Conservation (phyloP, 2,888 invertebrate species). For the Nephrotoma flavescens region DNA sequence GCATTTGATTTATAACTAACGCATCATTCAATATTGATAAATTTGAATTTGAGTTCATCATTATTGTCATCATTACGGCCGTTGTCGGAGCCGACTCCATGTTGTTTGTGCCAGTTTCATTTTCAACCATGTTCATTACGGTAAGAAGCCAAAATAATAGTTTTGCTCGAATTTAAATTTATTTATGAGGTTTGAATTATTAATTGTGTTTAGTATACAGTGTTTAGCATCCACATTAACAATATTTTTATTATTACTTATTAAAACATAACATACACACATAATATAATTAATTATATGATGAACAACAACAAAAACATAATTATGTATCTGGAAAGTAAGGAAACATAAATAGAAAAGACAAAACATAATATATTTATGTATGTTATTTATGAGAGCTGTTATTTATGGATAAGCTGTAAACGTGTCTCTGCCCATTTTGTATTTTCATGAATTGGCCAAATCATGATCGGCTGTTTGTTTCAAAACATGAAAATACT, state of each 20-base stretch:
- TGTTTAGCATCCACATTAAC: neutral
- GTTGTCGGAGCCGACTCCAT: neutral
- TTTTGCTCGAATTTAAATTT: neutral
- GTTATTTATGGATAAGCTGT: neutral
- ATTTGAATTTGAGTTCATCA: constrained; percentile 1
- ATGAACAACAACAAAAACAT: neutral
- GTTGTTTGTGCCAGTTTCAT: neutral
- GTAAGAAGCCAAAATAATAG: neutral
- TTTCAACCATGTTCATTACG: neutral
- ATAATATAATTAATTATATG: neutral
- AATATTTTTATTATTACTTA: neutral
- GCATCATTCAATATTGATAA: neutral
- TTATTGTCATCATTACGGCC: neutral
- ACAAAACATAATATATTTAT: neutral
- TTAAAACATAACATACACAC: neutral
- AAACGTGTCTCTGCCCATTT: neutral
- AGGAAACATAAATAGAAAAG: neutral
- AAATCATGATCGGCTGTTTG: neutral
- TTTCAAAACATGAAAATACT: no score
- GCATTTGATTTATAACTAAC: neutral
- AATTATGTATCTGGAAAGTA: neutral
- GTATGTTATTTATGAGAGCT: neutral
- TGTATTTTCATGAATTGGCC: neutral
- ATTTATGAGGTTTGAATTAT: neutral
- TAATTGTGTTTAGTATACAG: neutral